phyloP scores from a whole-genome alignment of 2,888 invertebrate species.

The Agriopis aurantiaria region DNA sequence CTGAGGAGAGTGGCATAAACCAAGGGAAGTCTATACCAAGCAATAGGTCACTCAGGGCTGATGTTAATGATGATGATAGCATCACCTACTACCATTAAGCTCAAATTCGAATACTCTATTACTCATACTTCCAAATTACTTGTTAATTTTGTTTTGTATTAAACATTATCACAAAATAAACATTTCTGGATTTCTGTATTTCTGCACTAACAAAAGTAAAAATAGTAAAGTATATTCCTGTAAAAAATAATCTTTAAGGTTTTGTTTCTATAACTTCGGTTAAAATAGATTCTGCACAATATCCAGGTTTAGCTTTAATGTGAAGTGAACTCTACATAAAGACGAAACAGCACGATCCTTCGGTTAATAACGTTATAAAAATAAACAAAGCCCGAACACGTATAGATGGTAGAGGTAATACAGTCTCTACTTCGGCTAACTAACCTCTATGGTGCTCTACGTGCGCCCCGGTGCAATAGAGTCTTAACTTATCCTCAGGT shows the following conservation, averaged over 20 bases:
- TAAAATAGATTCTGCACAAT: slow-evolving; percentile 16
- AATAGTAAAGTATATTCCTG: neutral
- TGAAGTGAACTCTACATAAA: slow-evolving; percentile 26
- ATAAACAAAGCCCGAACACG: slow-evolving; percentile 50
- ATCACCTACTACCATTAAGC: too few species aligned
- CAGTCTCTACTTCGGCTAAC: slow-evolving; percentile 44
- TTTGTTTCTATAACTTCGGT: slow-evolving; percentile 18
- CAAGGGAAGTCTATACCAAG: too few species aligned
- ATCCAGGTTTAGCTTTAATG: slow-evolving; percentile 8
- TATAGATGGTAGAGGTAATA: slow-evolving; percentile 51
- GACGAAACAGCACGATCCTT: slow-evolving; percentile 38
- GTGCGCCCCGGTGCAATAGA: slow-evolving; percentile 30
- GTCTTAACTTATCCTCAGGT: slow-evolving; percentile 47
- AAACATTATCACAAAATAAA: too few species aligned
- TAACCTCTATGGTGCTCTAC: slow-evolving; percentile 31
- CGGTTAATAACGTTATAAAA: slow-evolving; percentile 51
- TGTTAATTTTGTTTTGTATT: too few species aligned
- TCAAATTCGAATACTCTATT: neutral
- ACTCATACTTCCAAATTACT: too few species aligned
- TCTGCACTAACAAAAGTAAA: too few species aligned
- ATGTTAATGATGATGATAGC: too few species aligned
- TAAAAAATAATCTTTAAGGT: slow-evolving; percentile 5
- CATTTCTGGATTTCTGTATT: too few species aligned
- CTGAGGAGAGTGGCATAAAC: too few species aligned
- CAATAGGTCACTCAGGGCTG: too few species aligned